phyloP scores from a whole-genome alignment of 1,140 invertebrate genomes.

The Drosophila pruinosa region DNA sequence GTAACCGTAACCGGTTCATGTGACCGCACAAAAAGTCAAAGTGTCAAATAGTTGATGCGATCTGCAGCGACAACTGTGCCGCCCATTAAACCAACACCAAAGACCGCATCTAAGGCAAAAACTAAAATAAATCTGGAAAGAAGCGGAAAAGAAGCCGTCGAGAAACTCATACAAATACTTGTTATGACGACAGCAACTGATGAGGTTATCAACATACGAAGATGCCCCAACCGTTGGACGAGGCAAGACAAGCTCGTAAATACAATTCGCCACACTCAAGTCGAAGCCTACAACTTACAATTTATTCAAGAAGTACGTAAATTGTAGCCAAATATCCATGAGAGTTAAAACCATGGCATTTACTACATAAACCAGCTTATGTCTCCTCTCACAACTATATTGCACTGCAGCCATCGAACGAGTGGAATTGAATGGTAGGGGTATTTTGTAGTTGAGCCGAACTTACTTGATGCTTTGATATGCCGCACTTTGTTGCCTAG shows the following conservation, averaged over 20 bases:
- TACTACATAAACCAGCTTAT: not conserved
- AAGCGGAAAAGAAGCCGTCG: constrained; percentile 23
- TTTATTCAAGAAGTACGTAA: not conserved
- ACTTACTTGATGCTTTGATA: not conserved
- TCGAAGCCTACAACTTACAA: not conserved
- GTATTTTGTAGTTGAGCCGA: too few species aligned
- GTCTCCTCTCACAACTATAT: too few species aligned
- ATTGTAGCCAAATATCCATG: not conserved
- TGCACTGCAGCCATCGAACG: too few species aligned
- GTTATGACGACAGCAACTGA: constrained; percentile 38
- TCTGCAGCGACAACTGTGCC: constrained; percentile 19
- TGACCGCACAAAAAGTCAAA: constrained; percentile 54
- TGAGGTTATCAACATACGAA: constrained; percentile 1
- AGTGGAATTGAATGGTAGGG: too few species aligned
- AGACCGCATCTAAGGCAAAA: constrained; percentile 16
- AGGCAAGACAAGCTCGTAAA: not conserved
- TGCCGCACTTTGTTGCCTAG: not conserved
- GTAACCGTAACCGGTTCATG: constrained; percentile 38
- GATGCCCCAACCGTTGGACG: constrained; percentile 24
- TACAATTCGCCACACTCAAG: constrained; percentile 1
- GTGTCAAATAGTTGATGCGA: constrained; percentile 57
- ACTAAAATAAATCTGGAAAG: constrained; percentile 21
- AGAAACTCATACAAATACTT: not conserved
- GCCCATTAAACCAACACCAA: constrained; percentile 56
- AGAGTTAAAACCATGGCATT: not conserved